phyloP scores from a whole-genome alignment of 2,888 invertebrate genomes.

The Colletes collaris region DNA sequence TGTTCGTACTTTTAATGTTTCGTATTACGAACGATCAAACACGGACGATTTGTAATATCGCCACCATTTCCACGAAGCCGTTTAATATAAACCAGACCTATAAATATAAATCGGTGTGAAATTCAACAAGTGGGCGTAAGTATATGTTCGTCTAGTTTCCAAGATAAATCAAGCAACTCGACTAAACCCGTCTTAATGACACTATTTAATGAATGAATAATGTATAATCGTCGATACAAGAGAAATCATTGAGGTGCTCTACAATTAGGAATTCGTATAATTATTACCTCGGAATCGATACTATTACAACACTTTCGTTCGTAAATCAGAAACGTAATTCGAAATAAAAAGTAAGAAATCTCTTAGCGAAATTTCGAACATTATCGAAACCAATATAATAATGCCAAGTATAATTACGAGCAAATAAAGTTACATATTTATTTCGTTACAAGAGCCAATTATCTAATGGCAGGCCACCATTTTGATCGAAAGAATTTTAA shows the following conservation, averaged over 20 bases:
- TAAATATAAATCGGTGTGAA: constrained; percentile 26
- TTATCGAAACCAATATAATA: no score
- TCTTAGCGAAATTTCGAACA: background rate
- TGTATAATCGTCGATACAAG: background rate
- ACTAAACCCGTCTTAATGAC: constrained; percentile 28
- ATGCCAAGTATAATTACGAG: no score
- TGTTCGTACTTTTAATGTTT: constrained; percentile 13
- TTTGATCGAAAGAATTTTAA: no score
- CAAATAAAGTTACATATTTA: no score
- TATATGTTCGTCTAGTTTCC: constrained; percentile 38
- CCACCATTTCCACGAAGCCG: constrained; percentile 5
- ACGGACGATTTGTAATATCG: constrained; percentile 22
- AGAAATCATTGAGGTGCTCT: constrained; percentile 29
- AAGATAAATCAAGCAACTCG: constrained; percentile 26
- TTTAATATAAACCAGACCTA: constrained; percentile 15
- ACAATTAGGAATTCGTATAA: constrained; percentile 39
- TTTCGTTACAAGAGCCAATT: no score
- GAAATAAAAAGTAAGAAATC: no score
- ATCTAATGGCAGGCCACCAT: no score
- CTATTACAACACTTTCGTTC: constrained; percentile 27
- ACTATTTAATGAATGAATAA: constrained; percentile 46
- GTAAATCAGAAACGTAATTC: constrained; percentile 29
- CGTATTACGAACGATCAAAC: constrained; percentile 18
- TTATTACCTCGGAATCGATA: constrained; percentile 35
- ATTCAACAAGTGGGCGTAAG: constrained; percentile 37